Evolutionary conservation across 2,113 vertebrate species (phyloP), one percentile per base, ranked within the genome.

Genomic region (Ptilonorhynchus violaceus): DNA sequence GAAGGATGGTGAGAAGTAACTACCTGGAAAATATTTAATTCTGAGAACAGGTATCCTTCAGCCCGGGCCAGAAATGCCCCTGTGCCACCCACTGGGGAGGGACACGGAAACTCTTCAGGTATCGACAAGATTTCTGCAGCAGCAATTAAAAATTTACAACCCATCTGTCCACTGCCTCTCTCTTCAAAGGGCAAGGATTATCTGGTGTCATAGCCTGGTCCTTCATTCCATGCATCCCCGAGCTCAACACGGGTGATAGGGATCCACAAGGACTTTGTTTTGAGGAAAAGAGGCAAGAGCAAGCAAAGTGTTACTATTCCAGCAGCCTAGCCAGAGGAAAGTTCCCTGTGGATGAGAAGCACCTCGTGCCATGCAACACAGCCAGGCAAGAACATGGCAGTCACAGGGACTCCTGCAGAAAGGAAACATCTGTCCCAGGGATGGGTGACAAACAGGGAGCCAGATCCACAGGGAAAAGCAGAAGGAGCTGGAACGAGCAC

Each of bases 181-280:
- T 47, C 72, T 41, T 73, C 44, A 31, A 33, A 83, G 42, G 21
- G 11, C 19, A 62, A 27, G 22, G 20, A 11, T 35, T 53, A 53
- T 41, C 15, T 27, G 42, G 50, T 67, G 44, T 33, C n/a, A 22
- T 2, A 0, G 33, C 41, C 69, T 66, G 31, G 15, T 37, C 30
- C 73, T 84, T 77, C 60, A 25, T 27, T 73, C 35, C 62, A 46
- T 0, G 0, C 7, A 33, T 19, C 28, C 55, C 67, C 0, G 3
- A 80, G 63, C 37, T 69, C 42, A 53, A n/a, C 16, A 62, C 28
- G 22, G 25, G 7, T 14, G n/a, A 35, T 0, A 2, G 1, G 19
- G 42, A 62, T 28, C 23, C 2, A 0, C 27, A 42, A 59, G n/a
- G 30, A 35, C 14, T 30, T 52, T 2, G 3, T n/a, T 77, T 85